Evolutionary conservation across 2,888 invertebrate genomes (phyloP).

Genomic region (Lepeophtheirus nordmannii): DNA sequence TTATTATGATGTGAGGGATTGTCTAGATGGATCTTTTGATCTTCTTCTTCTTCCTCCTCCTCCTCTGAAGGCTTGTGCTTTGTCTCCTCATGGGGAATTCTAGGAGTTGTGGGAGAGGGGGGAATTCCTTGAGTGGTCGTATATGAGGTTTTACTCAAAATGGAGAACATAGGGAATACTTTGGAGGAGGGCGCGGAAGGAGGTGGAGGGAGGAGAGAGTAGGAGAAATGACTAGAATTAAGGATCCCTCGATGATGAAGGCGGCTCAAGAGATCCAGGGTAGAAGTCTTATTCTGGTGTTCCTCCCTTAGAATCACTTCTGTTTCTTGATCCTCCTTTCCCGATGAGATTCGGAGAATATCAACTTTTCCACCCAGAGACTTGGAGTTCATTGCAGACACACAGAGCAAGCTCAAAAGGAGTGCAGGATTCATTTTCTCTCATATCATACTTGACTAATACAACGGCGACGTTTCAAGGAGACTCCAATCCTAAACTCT

Average conservation of each 20-base stretch:
- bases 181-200: background rate
- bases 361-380: background rate
- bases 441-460: too few relatives aligned
- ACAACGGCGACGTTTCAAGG: too few relatives aligned
- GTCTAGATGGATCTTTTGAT: too few relatives aligned
- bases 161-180: background rate
- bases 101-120: background rate
- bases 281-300: background rate
- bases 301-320: background rate
- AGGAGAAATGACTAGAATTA: too few relatives aligned
- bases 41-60: too few relatives aligned
- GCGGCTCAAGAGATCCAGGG: constrained; percentile 2
- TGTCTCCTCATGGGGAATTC: background rate
- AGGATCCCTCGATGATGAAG: background rate
- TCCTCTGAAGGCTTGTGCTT: background rate
- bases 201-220: background rate
- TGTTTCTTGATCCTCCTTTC: background rate
- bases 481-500: too few relatives aligned
- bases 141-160: background rate
- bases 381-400: too few relatives aligned
- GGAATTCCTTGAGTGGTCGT: background rate
- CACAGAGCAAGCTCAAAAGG: too few relatives aligned
- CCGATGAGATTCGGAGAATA: too few relatives aligned
- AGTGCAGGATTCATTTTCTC: too few relatives aligned
- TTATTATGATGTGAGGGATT: too few relatives aligned